These are phyloP conservation scores for Merops nubicus DNA, from an alignment of 2,113 vertebrate species.

Conservation along the genomic window DNA sequence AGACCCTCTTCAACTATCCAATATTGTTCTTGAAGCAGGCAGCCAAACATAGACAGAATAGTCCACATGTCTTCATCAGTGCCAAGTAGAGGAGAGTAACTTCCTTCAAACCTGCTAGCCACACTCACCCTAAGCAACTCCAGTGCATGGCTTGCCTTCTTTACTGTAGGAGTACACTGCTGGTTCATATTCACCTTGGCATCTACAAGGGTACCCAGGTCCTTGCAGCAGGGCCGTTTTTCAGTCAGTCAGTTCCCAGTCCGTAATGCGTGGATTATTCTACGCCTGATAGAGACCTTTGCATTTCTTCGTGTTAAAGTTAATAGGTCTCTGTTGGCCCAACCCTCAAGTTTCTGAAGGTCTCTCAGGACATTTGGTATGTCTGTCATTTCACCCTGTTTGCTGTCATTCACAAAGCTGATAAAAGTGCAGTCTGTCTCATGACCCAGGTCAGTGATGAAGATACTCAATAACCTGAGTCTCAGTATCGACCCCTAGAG, in stretches of 20 bases:
- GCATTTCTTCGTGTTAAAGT: neutral
- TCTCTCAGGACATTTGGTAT: neutral
- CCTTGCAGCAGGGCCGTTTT: neutral
- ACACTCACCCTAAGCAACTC: accelerated
- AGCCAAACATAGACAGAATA: neutral
- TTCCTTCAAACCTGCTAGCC: neutral
- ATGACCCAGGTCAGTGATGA: neutral
- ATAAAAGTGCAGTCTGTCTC: neutral
- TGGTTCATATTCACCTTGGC: neutral
- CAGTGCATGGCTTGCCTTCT: neutral
- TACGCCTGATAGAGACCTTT: neutral
- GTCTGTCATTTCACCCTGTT: neutral
- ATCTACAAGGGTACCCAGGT: neutral
- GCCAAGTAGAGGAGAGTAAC: neutral
- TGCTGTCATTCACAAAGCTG: neutral
- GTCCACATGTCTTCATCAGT: neutral
- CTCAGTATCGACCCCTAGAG: neutral
- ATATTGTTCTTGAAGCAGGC: neutral
- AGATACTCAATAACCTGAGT: neutral
- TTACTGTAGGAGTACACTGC: neutral
- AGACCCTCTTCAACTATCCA: neutral
- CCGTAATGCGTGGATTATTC: neutral
- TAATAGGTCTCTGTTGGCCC: neutral
- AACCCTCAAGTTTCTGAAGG: neutral
- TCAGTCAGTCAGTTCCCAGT: neutral